phyloP scores from a whole-genome alignment of 2,797 vertebrate species.

The Acanthurus lineatus region DNA sequence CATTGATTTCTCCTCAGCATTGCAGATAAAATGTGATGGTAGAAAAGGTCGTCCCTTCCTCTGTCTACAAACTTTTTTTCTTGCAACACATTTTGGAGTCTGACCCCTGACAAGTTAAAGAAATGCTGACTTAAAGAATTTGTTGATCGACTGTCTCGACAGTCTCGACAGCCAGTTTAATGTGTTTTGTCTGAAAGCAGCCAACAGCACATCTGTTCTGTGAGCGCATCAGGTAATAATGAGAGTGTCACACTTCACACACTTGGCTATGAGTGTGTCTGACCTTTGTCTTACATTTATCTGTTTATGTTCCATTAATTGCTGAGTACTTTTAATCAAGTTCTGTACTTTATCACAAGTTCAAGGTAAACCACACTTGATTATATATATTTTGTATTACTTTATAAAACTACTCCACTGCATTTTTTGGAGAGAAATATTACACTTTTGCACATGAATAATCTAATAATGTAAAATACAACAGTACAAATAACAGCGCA shows the following conservation, averaged over 20 bases:
- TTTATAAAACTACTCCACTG: neutral
- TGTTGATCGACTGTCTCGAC: neutral
- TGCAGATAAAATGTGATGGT: too few species aligned
- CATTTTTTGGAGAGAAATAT: neutral
- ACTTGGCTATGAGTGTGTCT: neutral
- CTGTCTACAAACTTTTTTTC: neutral
- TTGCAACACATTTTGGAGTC: neutral
- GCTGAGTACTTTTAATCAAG: neutral
- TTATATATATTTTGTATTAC: too few species aligned
- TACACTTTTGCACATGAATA: too few species aligned
- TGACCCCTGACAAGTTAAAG: neutral
- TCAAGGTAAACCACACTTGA: too few species aligned
- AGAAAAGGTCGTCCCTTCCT: neutral
- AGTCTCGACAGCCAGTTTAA: neutral
- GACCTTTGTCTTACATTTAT: neutral
- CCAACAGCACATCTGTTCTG: slow-evolving; percentile 60
- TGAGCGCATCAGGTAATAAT: slow-evolving; percentile 13
- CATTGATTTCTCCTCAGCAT: too few species aligned
- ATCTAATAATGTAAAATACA: neutral
- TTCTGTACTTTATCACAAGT: neutral
- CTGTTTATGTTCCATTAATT: neutral
- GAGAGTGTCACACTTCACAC: neutral
- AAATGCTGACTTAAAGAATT: slow-evolving; percentile 9
- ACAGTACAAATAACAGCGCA: neutral
- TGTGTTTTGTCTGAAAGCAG: neutral